phyloP scores from a whole-genome alignment of 2,888 invertebrate genomes.

The Ornithoptera priamus region DNA sequence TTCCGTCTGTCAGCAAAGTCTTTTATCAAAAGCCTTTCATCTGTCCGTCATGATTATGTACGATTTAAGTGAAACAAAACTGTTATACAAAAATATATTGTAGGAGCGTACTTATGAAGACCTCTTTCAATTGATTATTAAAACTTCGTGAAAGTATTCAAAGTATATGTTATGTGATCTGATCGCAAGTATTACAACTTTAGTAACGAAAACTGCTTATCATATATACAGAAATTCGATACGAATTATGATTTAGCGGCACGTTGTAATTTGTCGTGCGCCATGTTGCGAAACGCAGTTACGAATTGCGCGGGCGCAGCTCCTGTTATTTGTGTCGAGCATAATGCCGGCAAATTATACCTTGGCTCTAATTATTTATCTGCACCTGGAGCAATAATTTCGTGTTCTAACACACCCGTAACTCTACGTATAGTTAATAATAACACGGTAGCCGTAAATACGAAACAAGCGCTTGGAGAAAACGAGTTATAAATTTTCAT shows the following conservation, averaged over 20 bases:
- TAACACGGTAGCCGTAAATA: constrained; percentile 1
- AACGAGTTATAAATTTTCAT: not conserved
- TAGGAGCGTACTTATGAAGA: too few species aligned
- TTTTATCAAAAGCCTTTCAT: too few species aligned
- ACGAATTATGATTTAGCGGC: constrained; percentile 60
- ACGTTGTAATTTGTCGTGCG: constrained; percentile 66
- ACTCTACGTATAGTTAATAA: constrained; percentile 19
- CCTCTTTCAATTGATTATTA: too few species aligned
- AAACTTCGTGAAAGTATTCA: not conserved
- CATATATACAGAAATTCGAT: constrained; percentile 68
- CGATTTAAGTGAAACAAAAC: too few species aligned
- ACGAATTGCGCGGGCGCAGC: constrained; percentile 57
- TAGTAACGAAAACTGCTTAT: constrained; percentile 46
- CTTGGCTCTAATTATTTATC: constrained; percentile 53
- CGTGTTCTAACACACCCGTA: constrained; percentile 15
- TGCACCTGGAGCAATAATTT: constrained; percentile 46
- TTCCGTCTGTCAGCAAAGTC: too few species aligned
- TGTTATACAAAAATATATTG: too few species aligned
- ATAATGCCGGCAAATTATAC: constrained; percentile 73
- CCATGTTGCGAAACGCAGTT: constrained; percentile 55
- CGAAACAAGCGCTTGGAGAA: not conserved
- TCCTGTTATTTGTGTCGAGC: constrained; percentile 67
- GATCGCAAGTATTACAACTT: constrained; percentile 35
- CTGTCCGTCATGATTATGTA: too few species aligned
- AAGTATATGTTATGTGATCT: not conserved